Evolutionary conservation across 2,888 invertebrate genomes (phyloP), one percentile per base, ranked within the genome.

Genomic region (Diabrotica balteata): DNA sequence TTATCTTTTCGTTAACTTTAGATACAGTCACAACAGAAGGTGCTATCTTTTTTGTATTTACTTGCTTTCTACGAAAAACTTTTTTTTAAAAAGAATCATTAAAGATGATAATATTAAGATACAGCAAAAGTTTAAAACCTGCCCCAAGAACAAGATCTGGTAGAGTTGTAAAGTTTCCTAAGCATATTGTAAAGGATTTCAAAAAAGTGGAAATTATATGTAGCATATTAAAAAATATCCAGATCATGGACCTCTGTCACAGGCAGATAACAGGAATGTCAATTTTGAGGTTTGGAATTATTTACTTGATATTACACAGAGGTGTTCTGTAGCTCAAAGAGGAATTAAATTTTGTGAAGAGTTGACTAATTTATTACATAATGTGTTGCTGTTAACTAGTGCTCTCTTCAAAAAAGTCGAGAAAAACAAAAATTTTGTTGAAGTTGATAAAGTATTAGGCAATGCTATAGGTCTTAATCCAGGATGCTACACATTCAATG

Each of bases 81-180:
- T 47, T 62, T 54, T 47, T 42, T 22, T 62, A 42, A 9, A 10
- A 8, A 9, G 7, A 32, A 11, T 62, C 43, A 44, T 8, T 32
- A n/a, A n/a, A n/a, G n/a, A n/a, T n/a, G n/a, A n/a, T n/a, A n/a
- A n/a, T n/a, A n/a, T n/a, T n/a, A n/a, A n/a, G n/a, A n/a, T n/a
- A n/a, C n/a, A n/a, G n/a, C n/a, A n/a, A n/a, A n/a, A n/a, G n/a
- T n/a, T n/a, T n/a, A n/a, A n/a, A n/a, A n/a, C n/a, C n/a, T n/a
- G n/a, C n/a, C n/a, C n/a, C n/a, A n/a, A n/a, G n/a, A n/a, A n/a
- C n/a, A n/a, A n/a, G n/a, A n/a, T n/a, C n/a, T n/a, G n/a, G n/a
- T n/a, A n/a, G n/a, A n/a, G 91, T 80, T 85, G 86, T 62, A 90
- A 90, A 79, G 87, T 88, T 11, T 91, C n/a, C n/a, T n/a, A n/a